Base-by-base conservation (phyloP, 2,113 vertebrate genomes). In the Heliornis fulica region DNA sequence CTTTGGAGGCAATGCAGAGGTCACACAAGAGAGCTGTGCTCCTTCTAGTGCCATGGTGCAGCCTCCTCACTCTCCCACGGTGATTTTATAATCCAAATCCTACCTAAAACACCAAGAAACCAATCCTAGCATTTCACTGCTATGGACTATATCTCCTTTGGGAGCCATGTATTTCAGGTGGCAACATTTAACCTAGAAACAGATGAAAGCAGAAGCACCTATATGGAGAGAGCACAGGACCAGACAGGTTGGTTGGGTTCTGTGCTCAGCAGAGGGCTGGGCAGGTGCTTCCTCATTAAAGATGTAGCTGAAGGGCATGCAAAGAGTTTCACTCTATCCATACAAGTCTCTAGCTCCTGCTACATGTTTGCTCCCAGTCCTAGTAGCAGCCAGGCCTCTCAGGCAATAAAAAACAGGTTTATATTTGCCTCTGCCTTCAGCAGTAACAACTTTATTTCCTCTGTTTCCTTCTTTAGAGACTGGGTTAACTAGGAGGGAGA, bases 151-250 rank as follows among this genome's bases (percentile, higher is more conserved):
- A 15, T 25, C 63, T 87, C 69, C 75, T 63, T 40, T 22, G 66
- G 51, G 87, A 83, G 59, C 51, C 18, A 34, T 17, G 1, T 60
- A 32, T 80, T 92, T 74, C 76, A 74, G 76, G 50, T 28, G 28
- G 65, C 72, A 96, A 86, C 78, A 90, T 90, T 87, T 90, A 93
- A 89, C 77, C 61, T 51, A 75, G 92, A 89, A 95, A 91, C 7
- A 77, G 84, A 86, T 23, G 51, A 85, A 90, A 90, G 53, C 66
- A 77, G 66, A 41, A 83, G 41, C 82, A 94, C 31, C 26, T 85
- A 50, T 2, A 36, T 17, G 34, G 59, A 83, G 85, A 81, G 51
- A 83, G 60, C 59, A 66, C 59, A 93, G 70, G 75, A 90, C 22
- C 68, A 88, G 84, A 61, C 85, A 89, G 63, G 91, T 83, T 82